Base-by-base conservation (phyloP, 2,797 vertebrate species). In the Melanotaenia parkinsoni region DNA sequence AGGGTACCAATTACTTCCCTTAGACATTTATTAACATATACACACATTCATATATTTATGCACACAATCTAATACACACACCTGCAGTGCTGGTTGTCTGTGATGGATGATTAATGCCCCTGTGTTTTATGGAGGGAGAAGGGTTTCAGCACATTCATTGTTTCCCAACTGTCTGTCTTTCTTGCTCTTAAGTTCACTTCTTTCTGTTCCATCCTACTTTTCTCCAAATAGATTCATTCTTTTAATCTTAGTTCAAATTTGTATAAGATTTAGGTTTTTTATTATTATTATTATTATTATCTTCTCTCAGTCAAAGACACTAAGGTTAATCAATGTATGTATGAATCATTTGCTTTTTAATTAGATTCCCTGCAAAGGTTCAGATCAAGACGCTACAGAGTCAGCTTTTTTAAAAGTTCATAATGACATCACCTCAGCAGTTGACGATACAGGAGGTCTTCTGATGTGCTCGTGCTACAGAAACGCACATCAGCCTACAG, bases 61-160 rank as follows among this genome's bases (percentile, higher is more conserved):
- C 57, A 63, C 67, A 47, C 71, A 51, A 58, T 38, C 59, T 40
- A 59, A 74, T 53, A 45, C 66, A 70, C 61, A 51, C 59, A 38
- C 30, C 47, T 53, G 47, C 64, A 40, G 50, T 51, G 18, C 33
- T 40, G 61, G 64, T 80, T 88, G 86, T 86, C 85, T 72, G 50
- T 83, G 77, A 54, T 26, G 72, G 70, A 89, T 89, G 86, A 91
- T 92, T 90, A 89, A 92, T 90, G 82, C 71, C 79, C 72, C 75
- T 63, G 35, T 80, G 77, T 74, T 80, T 76, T 90, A 81, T 89
- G 11, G 11, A 14, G 12, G 38, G 38, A 13, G 40, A 3, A 3
- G 40, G 40, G 8, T 89, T 88, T 87, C 84, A 72, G 80, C 82
- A 81, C 85, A 87, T 77, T 88, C 87, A 84, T 80, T 81, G 33